Base-by-base conservation (phyloP, 2,888 invertebrate genomes). In the Aphrophora alni region DNA sequence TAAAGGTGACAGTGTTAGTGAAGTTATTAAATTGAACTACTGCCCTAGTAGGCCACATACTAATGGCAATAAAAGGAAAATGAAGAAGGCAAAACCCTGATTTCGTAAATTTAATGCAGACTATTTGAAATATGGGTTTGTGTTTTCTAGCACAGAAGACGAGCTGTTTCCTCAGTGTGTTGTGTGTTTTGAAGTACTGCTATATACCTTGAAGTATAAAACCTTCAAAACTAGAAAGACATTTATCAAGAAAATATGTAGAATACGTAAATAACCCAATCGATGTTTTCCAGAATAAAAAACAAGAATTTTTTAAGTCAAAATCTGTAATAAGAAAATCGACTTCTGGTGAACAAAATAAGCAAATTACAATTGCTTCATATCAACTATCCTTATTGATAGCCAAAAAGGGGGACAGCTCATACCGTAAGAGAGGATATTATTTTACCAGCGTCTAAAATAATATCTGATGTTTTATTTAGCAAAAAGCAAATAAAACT, bases 61-160 rank as follows among this genome's bases (percentile, higher is more conserved):
- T 33, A 33, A 10, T 33, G 44, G 44, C 44, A 44, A 44, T 14
- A 12, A 10, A 44, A 44, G 17, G 44, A 44, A 44, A 4, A 14
- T 10, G 44, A 44, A 44, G 44, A 44, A 44, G 44, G 44, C 44
- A 44, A 44, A 44, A 44, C 44, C 12, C 14, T 44, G 17, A 4
- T 17, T 44, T 44, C 12, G 17, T 33, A 70, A 70, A 27, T 77
- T 28, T 24, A 44, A 27, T 21, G 8, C 69, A 4, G 70, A 77
- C 69, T 84, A 78, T 81, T 82, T 85, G 73, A 80, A 84, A 83
- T 81, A 83, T 12, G 84, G 84, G 12, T 85, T 85, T 82, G 85
- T 83, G 51, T 83, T 78, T 51, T 82, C 82, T 70, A 75, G 80
- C 81, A 77, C 38, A 33, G 83, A 85, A 25, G 83, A 81, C 27